Conservation (phyloP, 2,888 invertebrate species). For the Sesamia inferens region DNA sequence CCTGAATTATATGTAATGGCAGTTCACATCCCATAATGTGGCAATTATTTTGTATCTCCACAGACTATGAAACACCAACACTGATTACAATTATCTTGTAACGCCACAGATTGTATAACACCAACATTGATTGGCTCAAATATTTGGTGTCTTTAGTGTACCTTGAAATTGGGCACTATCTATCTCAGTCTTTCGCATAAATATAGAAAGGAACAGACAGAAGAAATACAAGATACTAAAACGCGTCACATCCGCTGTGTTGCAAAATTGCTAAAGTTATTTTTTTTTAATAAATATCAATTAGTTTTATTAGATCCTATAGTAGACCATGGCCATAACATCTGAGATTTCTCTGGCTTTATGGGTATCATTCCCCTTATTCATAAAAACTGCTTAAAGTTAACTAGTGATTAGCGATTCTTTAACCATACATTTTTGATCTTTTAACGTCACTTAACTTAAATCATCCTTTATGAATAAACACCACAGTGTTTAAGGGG, state of each 20-base stretch:
- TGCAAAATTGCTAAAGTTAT: conserved; percentile 43
- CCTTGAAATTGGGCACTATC: conserved; percentile 10
- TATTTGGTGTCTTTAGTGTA: conserved; percentile 6
- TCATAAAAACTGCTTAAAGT: too few relatives aligned
- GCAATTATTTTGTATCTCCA: conserved; percentile 10
- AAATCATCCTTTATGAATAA: too few relatives aligned
- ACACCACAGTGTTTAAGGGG: too few relatives aligned
- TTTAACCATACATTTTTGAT: too few relatives aligned
- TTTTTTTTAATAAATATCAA: conserved; percentile 46
- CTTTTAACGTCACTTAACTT: too few relatives aligned
- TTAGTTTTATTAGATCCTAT: conserved; percentile 46
- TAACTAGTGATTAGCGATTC: too few relatives aligned
- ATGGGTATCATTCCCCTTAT: too few relatives aligned
- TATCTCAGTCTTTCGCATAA: conserved; percentile 17
- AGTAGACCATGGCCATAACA: conserved; percentile 15
- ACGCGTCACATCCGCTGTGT: conserved; percentile 54
- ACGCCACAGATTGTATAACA: conserved; percentile 15
- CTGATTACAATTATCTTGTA: conserved; percentile 4
- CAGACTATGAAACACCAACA: conserved; percentile 8
- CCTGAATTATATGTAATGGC: conserved; percentile 21
- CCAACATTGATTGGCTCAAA: conserved; percentile 14
- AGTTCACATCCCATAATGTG: conserved; percentile 9
- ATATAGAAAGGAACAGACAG: conserved; percentile 12
- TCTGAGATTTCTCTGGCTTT: conserved; percentile 14
- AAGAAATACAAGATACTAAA: conserved; percentile 39